Evolutionary conservation across 37 sponge, comb jelly and placozoan species (phyloP).

Genomic region (Mnemiopsis leidyi): DNA sequence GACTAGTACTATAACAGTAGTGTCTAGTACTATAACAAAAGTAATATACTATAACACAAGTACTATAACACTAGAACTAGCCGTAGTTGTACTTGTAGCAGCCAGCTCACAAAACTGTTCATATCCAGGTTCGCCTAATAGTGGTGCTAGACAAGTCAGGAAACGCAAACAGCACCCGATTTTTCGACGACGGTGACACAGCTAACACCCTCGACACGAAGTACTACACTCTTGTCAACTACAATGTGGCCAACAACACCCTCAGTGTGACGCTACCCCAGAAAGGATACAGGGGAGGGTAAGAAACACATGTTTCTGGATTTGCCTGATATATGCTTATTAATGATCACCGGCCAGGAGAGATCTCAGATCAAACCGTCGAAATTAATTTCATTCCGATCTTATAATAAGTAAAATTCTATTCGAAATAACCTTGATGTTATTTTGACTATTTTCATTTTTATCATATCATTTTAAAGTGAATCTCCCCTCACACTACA

Average conservation of each 20-base stretch:
- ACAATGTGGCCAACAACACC: not conserved
- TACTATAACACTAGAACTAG: no score
- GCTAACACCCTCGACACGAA: not conserved
- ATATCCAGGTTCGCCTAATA: slow-evolving; percentile 1
- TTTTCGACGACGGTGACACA: slow-evolving; percentile 37
- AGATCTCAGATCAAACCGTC: no score
- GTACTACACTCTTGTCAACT: slow-evolving; percentile 15
- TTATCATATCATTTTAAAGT: not conserved
- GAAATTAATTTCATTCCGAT: no score
- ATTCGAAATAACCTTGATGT: not conserved
- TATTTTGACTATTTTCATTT: no score
- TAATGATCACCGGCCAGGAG: no score
- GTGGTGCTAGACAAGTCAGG: slow-evolving; percentile 9
- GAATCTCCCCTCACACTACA: not conserved
- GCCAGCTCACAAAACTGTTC: no score
- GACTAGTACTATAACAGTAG: no score
- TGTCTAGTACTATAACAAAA: no score
- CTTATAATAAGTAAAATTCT: no score
- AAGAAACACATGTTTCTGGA: not conserved
- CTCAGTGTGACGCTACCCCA: not conserved
- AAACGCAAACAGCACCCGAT: not conserved
- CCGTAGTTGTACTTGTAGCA: no score
- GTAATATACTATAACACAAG: no score
- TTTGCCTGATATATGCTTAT: not conserved
- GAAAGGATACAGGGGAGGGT: slow-evolving; percentile 19